Evolutionary conservation across 2,888 invertebrate genomes (phyloP), one percentile per base, ranked within the genome.

Genomic region (Sesia apiformis): DNA sequence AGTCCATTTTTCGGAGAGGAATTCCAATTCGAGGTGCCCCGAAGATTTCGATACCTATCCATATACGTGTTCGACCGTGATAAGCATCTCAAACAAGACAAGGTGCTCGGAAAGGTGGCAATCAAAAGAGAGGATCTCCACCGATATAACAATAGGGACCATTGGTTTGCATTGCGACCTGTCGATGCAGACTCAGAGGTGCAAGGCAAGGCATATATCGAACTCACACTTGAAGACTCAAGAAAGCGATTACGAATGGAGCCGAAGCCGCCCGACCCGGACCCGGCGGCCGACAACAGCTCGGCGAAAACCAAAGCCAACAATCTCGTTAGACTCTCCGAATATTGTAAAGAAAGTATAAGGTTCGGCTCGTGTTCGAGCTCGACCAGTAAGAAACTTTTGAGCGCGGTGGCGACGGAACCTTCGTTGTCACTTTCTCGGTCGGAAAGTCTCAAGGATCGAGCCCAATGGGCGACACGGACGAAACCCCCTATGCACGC

Each of bases 1-100:
- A 94, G 94, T 79, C 97, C 97, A 63, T 97, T 97, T 85, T 97
- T 96, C 81, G 96, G 96, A 59, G 97, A 97, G 79, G 97, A 97
- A 83, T 97, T 96, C 88, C 95, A 96, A 80, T 97, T 97, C 78
- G 96, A 97, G 83, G 96, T 97, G 64, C 97, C 97, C 53, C 91
- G 96, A 69, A 93, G 94, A 81, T 97, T 97, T 88, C 93, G 97
- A 66, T 96, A 94, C 85, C 91, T 97, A 58, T 95, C 96, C 63
- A 93, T 97, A 69, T 97, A 96, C 84, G 93, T 97, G 69, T 96
- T 94, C 87, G 97, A 97, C 79, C 91, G 95, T 63, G 96, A 96
- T 81, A 91, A 94, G 63, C 94, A 94, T 70, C 91, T 94, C 80
- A 96, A 95, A 76, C 95, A 95, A 76, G 95, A 96, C 81, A 95